Evolutionary conservation across 2,888 invertebrate species (phyloP).

Genomic region (Drosophila recens): DNA sequence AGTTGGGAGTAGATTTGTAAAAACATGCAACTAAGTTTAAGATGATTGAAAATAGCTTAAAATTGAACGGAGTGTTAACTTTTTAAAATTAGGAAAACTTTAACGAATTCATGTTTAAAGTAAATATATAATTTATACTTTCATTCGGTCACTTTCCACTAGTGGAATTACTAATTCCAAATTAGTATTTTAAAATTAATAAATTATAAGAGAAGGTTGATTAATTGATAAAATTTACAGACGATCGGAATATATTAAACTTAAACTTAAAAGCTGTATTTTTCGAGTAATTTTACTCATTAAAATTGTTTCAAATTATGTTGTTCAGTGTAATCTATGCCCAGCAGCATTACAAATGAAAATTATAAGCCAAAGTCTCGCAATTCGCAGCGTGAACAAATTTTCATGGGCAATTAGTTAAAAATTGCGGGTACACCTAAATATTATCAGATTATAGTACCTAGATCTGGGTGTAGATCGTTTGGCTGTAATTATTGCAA

Average conservation of each 20-base stretch:
- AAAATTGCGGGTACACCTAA: conserved; percentile 16
- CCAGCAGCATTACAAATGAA: conserved; percentile 46
- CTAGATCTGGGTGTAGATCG: not conserved
- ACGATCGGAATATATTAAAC: not conserved
- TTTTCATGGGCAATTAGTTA: conserved; percentile 44
- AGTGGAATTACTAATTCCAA: too few relatives aligned
- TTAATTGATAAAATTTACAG: not conserved
- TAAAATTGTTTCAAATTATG: not conserved
- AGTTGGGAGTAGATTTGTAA: too few relatives aligned
- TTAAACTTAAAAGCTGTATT: too few relatives aligned
- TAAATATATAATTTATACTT: too few relatives aligned
- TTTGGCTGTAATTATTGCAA: conserved; percentile 64
- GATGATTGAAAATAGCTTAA: too few relatives aligned
- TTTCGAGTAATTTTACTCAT: not conserved
- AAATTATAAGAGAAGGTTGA: not conserved
- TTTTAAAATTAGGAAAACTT: too few relatives aligned
- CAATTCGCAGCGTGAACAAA: conserved; percentile 40
- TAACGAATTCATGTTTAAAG: too few relatives aligned
- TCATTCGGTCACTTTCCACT: too few relatives aligned
- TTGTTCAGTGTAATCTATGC: conserved; percentile 48
- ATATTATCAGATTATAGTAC: conserved; percentile 14
- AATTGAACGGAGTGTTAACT: too few relatives aligned
- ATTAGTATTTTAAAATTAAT: not conserved
- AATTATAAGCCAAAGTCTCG: conserved; percentile 24
- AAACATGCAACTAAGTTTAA: too few relatives aligned